Conservation (phyloP, 2,113 vertebrate species). For the Pavo muticus region DNA sequence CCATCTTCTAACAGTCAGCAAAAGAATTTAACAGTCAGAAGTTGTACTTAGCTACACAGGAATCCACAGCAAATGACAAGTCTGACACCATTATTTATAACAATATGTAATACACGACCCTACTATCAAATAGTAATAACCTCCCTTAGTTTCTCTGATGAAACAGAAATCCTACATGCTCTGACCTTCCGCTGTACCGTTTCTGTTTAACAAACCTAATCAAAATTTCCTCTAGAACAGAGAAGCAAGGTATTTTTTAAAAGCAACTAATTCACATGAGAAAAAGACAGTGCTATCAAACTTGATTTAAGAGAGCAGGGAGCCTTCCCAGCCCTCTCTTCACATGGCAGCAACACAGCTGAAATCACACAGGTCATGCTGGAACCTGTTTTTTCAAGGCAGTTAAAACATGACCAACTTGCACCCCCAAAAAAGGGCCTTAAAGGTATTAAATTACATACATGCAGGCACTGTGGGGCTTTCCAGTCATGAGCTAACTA, state of each 20-base stretch:
- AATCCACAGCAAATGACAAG: neutral
- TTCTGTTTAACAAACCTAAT: neutral
- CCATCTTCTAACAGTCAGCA: neutral
- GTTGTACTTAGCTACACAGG: neutral
- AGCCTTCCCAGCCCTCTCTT: neutral
- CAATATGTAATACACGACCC: neutral
- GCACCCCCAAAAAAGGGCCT: constrained; percentile 2
- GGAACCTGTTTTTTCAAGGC: constrained; percentile 43
- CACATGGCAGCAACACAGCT: neutral
- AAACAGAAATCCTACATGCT: neutral
- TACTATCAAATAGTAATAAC: neutral
- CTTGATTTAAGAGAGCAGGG: neutral
- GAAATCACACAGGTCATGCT: constrained; percentile 5
- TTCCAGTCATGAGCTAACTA: constrained; percentile 61
- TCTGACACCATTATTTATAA: constrained; percentile 20
- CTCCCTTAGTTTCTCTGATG: neutral
- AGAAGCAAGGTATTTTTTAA: neutral
- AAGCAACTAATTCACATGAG: neutral
- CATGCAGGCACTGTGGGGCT: constrained; percentile 47
- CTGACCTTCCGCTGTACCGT: neutral
- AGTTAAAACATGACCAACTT: constrained; percentile 33
- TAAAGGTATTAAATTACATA: constrained; percentile 48
- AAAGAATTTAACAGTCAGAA: neutral
- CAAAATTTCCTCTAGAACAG: neutral
- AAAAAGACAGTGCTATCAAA: neutral